A percentile compares a stretch with the other conserved stretches of the same genome.
These are phyloP conservation scores for Hirundo rustica DNA, from an alignment of 2,797 vertebrate species.

Conservation along the genomic window DNA sequence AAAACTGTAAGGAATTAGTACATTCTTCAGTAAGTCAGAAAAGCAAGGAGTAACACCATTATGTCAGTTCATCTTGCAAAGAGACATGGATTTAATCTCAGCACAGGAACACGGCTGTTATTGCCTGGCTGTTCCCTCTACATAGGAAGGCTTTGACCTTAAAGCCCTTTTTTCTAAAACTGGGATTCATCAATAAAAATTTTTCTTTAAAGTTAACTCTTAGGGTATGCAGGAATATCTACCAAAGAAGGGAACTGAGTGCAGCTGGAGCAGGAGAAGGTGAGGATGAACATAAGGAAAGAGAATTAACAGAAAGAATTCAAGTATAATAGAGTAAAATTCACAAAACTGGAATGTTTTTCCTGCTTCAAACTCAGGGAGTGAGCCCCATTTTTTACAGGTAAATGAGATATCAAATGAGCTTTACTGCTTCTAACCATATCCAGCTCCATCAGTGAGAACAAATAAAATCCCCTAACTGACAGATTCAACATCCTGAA, in stretches of 20 bases:
- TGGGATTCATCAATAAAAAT: conserved; percentile 33
- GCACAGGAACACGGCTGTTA: not conserved
- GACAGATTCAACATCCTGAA: conserved; percentile 33
- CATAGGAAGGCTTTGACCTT: conserved; percentile 41
- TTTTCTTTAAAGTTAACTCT: conserved; percentile 27
- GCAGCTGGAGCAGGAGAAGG: not conserved
- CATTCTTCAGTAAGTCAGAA: not conserved
- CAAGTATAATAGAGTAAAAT: not conserved
- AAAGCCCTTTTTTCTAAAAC: not conserved
- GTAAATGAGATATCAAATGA: conserved; percentile 35
- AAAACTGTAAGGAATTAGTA: not conserved
- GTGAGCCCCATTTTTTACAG: not conserved
- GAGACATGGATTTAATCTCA: conserved; percentile 5
- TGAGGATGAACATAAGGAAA: not conserved
- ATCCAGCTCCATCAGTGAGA: not conserved
- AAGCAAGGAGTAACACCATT: not conserved
- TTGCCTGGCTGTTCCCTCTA: not conserved
- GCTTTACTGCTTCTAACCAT: not conserved
- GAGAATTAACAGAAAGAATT: not conserved
- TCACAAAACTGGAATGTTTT: not conserved
- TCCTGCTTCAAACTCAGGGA: not conserved
- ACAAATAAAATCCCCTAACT: conserved; percentile 42
- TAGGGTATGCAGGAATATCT: not conserved
- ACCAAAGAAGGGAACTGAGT: not conserved
- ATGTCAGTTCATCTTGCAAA: not conserved